phyloP scores from a whole-genome alignment of 1,140 invertebrate species.

The Drosophila rhopaloa region DNA sequence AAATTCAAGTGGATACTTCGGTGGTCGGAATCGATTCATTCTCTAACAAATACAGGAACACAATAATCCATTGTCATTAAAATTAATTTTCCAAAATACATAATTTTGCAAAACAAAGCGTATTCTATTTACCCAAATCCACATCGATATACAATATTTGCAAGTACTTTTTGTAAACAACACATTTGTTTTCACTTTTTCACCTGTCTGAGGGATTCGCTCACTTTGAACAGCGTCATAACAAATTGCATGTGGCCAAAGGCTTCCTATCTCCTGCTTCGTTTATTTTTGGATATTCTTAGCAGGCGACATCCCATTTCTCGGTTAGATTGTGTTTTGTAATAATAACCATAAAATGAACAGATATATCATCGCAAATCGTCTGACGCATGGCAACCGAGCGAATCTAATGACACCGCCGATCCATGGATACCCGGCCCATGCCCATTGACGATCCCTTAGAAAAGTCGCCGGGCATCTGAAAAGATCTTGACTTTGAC shows the following conservation, averaged over 20 bases:
- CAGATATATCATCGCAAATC: conserved; percentile 74
- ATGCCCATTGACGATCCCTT: conserved; percentile 10
- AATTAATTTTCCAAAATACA: no score
- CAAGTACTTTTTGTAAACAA: conserved; percentile 1
- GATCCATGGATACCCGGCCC: conserved; percentile 6
- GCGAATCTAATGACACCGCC: conserved; percentile 47
- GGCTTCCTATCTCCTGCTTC: neutral
- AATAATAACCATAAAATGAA: conserved; percentile 75
- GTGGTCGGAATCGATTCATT: no score
- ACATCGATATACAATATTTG: neutral
- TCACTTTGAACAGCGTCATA: conserved; percentile 46
- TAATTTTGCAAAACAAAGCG: no score
- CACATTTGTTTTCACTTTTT: conserved; percentile 51
- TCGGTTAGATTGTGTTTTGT: conserved; percentile 41
- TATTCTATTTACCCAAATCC: no score
- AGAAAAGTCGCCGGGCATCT: neutral
- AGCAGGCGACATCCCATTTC: conserved; percentile 35
- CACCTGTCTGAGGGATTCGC: conserved; percentile 50
- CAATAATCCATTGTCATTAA: no score
- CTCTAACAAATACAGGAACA: no score
- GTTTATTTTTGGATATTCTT: conserved; percentile 52
- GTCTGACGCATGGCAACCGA: conserved; percentile 66
- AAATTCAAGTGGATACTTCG: no score
- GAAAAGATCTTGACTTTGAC: conserved; percentile 74
- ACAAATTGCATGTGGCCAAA: conserved; percentile 14